These are phyloP conservation scores for Xerus inauris DNA, from an alignment of 2,113 vertebrate species.

Conservation along the genomic window DNA sequence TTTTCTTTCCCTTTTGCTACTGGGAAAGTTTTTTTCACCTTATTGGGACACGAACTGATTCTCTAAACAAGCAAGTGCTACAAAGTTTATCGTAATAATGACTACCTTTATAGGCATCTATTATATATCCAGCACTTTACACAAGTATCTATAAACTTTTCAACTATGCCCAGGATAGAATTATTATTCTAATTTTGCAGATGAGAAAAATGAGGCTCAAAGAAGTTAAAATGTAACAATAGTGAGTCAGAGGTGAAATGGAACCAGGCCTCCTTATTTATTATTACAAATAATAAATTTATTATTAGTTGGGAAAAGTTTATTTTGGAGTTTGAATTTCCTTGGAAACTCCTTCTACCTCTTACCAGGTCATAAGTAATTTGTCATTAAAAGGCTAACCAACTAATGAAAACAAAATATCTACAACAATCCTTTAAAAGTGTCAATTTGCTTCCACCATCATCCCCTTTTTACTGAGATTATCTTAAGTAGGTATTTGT, in stretches of 20 bases:
- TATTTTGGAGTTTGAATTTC: not conserved
- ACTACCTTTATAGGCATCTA: not conserved
- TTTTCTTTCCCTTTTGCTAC: slow-evolving; percentile 14
- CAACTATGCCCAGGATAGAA: not conserved
- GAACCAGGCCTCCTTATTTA: not conserved
- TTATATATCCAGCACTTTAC: not conserved
- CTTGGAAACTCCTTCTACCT: not conserved
- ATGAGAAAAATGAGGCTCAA: slow-evolving; percentile 42
- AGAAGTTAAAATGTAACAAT: slow-evolving; percentile 46
- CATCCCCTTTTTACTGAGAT: not conserved
- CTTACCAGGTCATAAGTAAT: not conserved
- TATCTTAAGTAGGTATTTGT: not conserved
- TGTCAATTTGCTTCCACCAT: not conserved
- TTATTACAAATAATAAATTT: too few species aligned
- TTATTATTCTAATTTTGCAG: slow-evolving; percentile 28
- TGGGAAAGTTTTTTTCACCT: not conserved
- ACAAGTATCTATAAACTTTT: not conserved
- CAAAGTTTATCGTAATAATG: not conserved
- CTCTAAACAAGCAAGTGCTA: slow-evolving; percentile 20
- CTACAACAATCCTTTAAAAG: not conserved
- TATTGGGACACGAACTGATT: not conserved
- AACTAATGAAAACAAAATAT: not conserved
- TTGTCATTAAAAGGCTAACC: not conserved
- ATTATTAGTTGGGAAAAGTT: not conserved
- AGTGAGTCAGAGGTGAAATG: not conserved